phyloP scores from a whole-genome alignment of 2,113 vertebrate species.

The Rhinopomastus cyanomelas region DNA sequence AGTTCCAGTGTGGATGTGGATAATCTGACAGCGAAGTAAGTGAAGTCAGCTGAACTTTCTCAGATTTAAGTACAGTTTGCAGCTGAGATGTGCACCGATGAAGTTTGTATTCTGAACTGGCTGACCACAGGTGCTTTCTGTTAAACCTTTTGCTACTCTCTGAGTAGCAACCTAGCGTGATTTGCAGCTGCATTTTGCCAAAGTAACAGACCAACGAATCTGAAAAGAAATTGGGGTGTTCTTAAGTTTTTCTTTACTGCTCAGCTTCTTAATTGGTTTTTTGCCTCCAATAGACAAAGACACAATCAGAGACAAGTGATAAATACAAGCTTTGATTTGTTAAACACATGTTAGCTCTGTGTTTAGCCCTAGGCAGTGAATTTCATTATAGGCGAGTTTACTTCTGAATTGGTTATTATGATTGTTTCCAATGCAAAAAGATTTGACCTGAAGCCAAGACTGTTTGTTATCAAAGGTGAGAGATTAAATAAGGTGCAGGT shows the following conservation, averaged over 20 bases:
- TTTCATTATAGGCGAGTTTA: slow-evolving; percentile 78
- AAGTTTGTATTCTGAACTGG: neutral
- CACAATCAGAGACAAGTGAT: slow-evolving; percentile 74
- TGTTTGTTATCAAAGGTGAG: slow-evolving; percentile 78
- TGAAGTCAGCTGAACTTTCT: neutral
- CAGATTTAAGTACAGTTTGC: neutral
- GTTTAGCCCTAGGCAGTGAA: slow-evolving; percentile 80
- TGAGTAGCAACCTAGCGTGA: neutral
- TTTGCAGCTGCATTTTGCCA: neutral
- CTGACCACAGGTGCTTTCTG: neutral
- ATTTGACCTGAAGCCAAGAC: slow-evolving; percentile 72
- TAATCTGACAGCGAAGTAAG: neutral
- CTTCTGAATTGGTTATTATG: slow-evolving; percentile 49
- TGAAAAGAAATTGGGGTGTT: slow-evolving; percentile 2
- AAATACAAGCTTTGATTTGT: slow-evolving; percentile 80
- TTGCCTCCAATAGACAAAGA: slow-evolving; percentile 21
- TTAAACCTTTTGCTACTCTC: neutral
- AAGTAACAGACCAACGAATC: slow-evolving; percentile 1
- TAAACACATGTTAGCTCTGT: slow-evolving; percentile 83
- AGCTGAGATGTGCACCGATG: neutral
- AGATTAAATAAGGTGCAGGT: slow-evolving; percentile 79
- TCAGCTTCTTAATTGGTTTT: slow-evolving; percentile 40
- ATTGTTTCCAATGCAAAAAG: slow-evolving; percentile 20
- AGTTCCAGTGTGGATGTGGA: neutral
- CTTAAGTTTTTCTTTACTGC: slow-evolving; percentile 1